A percentile compares a stretch with the other conserved stretches of the same genome.
These are phyloP conservation scores for Allolobophora icterica DNA, from an alignment of 2,888 invertebrate species.

Conservation along the genomic window DNA sequence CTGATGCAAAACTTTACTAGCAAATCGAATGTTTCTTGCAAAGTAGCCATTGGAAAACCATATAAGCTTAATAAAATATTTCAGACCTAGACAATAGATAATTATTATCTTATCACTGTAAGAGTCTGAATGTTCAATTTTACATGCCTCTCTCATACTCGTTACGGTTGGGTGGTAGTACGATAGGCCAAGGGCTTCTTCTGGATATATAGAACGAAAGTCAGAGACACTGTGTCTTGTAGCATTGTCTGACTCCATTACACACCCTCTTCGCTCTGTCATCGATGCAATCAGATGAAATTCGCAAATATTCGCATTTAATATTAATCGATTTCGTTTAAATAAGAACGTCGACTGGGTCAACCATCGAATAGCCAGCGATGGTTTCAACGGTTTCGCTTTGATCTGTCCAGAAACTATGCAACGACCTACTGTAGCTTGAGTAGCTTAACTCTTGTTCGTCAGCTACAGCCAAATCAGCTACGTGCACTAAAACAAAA, in stretches of 20 bases:
- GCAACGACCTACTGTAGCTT: not conserved
- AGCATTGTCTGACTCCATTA: not conserved
- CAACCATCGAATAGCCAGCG: not conserved
- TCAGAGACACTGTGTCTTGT: not conserved
- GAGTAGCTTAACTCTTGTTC: not conserved
- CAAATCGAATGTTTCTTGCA: too few relatives aligned
- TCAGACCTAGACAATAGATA: not conserved
- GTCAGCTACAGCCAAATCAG: not conserved
- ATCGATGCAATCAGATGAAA: not conserved
- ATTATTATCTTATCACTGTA: not conserved
- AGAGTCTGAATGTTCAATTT: not conserved
- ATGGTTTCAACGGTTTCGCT: not conserved
- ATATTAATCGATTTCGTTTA: too few relatives aligned
- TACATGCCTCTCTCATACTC: conserved; percentile 11
- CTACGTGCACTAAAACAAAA: not conserved
- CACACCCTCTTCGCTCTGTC: not conserved
- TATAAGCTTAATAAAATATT: too few relatives aligned
- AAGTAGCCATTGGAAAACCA: too few relatives aligned
- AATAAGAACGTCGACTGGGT: not conserved
- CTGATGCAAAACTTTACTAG: too few relatives aligned
- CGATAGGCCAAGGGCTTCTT: not conserved
- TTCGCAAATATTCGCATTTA: not conserved
- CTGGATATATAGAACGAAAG: not conserved
- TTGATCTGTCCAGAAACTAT: not conserved
- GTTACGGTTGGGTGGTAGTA: conserved; percentile 14